phyloP scores from a whole-genome alignment of 2,797 vertebrate genomes.

The Sebastes melanostomus region DNA sequence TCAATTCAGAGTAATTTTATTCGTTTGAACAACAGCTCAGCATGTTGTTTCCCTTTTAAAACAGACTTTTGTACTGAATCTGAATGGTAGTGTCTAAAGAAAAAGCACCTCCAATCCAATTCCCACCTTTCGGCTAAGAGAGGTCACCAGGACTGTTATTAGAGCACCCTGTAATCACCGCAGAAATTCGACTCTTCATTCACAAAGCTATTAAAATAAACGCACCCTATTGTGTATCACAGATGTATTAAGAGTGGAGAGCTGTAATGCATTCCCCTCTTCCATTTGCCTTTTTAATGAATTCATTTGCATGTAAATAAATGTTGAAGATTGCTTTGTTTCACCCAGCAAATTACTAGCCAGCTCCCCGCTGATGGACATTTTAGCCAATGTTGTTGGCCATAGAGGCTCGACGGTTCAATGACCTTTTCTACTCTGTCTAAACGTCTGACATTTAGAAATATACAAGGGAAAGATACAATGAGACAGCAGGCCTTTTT shows the following conservation, averaged over 20 bases:
- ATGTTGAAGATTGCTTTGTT: conserved; percentile 35
- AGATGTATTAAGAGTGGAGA: background rate
- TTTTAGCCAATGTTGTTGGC: conserved; percentile 24
- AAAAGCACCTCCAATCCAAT: background rate
- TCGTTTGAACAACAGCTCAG: background rate
- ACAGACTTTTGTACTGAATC: background rate
- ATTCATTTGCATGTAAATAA: conserved; percentile 51
- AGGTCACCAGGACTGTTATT: conserved; percentile 34
- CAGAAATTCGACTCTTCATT: conserved; percentile 10
- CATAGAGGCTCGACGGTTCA: background rate
- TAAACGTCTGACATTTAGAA: conserved; percentile 55
- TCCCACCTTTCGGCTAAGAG: conserved; percentile 1
- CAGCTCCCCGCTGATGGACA: conserved; percentile 9
- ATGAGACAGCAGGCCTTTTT: conserved; percentile 17
- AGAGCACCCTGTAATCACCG: conserved; percentile 31
- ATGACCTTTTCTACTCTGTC: conserved; percentile 25
- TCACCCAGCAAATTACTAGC: conserved; percentile 21
- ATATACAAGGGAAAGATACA: conserved; percentile 32
- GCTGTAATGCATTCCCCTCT: background rate
- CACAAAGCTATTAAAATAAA: conserved; percentile 35
- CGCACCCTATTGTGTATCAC: background rate
- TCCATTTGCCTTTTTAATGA: conserved; percentile 37
- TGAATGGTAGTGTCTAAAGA: background rate
- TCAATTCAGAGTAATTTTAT: background rate
- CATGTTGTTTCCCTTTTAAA: background rate